Evolutionary conservation across 2,113 vertebrate genomes (phyloP), one percentile per base, ranked within the genome.

Genomic region (Scatophagus argus): DNA sequence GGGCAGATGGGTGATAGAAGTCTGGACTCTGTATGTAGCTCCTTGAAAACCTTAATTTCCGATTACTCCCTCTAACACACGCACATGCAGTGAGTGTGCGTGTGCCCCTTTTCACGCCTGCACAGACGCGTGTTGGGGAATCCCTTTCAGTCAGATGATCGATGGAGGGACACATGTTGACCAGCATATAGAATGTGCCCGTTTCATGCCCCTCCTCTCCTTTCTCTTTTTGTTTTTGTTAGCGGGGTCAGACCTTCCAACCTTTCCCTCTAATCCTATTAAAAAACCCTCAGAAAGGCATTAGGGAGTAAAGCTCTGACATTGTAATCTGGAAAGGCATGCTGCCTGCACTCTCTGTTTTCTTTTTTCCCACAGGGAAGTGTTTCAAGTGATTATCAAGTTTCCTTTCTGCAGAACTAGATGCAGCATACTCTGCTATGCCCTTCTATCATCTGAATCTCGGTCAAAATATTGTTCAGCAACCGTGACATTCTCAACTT

Each of bases 251-350:
- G 68, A 75, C 54, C 74, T 64, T 82, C 59, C 52, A 70, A 86
- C 84, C 87, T 70, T 63, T 81, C 56, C 8, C 62, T 82, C 68
- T 92, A 93, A 93, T 94, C 93, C 92, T 87, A 88, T 94, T 91
- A 88, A 92, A 92, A 91, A 62, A 6, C 67, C 74, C 82, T 85
- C 81, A 78, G 84, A 86, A 90, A 86, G 68, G 72, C 87, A 80
- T 84, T 74, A 82, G 39, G 56, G 72, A 72, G 87, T 81, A 93
- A 90, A 89, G 81, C 79, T 59, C 49, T 80, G 83, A 82, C 87
- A 86, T 64, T 82, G 55, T 87, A 85, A 89, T 89, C 87, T 79
- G 49, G 63, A 70, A 82, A 64, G 78, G 81, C 66, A 25, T 81
- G 84, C 49, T 54, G 14, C 41, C 49, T 39, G 61, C 34, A 56